A percentile compares a stretch with the other conserved stretches of the same genome.
phyloP scores from a whole-genome alignment of 2,797 vertebrate genomes.

The Pristis pectinata region DNA sequence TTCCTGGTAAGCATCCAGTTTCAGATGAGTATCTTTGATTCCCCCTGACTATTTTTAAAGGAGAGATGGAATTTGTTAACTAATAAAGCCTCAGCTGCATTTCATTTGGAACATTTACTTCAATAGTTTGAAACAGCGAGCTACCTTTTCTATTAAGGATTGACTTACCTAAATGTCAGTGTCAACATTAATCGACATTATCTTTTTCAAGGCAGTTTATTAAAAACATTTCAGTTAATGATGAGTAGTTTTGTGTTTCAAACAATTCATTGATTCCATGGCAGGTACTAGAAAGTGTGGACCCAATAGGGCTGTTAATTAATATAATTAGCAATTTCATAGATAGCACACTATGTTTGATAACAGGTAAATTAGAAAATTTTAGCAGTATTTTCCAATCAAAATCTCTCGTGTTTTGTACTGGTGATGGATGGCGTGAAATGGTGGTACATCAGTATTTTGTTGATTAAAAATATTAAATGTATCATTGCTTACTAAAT shows the following conservation, averaged over 20 bases:
- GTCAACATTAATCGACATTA: background rate
- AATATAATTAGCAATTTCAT: background rate
- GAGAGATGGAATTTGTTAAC: background rate
- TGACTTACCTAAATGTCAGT: background rate
- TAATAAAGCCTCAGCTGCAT: background rate
- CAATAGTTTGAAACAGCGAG: background rate
- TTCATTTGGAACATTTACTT: background rate
- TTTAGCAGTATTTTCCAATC: background rate
- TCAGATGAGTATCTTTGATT: too few relatives aligned
- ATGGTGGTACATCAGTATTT: background rate
- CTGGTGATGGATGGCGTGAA: background rate
- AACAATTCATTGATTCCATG: background rate
- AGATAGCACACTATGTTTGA: background rate
- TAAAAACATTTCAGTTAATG: constrained; percentile 4
- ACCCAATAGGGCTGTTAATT: background rate
- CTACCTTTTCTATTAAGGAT: background rate
- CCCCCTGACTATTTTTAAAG: background rate
- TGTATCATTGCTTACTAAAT: background rate
- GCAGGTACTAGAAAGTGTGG: background rate
- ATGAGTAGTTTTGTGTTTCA: background rate
- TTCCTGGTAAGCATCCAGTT: background rate
- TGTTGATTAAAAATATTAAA: background rate
- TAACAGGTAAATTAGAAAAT: background rate
- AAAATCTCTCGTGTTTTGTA: background rate
- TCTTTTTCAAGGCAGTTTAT: too few relatives aligned